A percentile compares a stretch with the other conserved stretches of the same genome.
phyloP scores from a whole-genome alignment of 2,888 invertebrate genomes.

The Smittia aterrima region DNA sequence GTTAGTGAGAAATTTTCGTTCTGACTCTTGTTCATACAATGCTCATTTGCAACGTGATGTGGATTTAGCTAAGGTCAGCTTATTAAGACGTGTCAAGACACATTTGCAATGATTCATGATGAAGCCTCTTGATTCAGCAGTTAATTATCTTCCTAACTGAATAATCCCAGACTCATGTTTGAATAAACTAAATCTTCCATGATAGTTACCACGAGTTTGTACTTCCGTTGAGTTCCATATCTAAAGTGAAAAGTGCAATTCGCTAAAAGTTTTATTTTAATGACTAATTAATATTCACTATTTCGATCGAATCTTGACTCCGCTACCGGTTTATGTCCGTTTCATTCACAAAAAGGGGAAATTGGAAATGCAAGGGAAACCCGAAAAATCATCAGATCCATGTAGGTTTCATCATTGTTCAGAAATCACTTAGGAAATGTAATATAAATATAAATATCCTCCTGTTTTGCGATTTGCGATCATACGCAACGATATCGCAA shows the following conservation, averaged over 20 bases:
- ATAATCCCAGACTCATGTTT: not conserved
- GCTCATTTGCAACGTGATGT: constrained; percentile 32
- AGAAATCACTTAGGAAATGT: not conserved
- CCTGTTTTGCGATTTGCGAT: too few species aligned
- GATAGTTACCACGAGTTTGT: too few species aligned
- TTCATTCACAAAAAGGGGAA: constrained; percentile 1
- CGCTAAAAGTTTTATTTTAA: constrained; percentile 9
- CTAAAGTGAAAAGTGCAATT: not conserved
- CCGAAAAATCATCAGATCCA: constrained; percentile 17
- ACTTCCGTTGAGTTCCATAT: not conserved
- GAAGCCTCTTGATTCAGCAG: not conserved
- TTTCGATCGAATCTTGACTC: not conserved
- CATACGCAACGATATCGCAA: not conserved
- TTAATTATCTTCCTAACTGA: not conserved
- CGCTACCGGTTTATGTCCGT: not conserved
- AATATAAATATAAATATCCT: constrained; percentile 5
- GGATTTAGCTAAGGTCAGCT: constrained; percentile 33
- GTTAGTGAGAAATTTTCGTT: not conserved
- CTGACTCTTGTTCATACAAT: not conserved
- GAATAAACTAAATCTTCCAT: not conserved
- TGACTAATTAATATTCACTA: constrained; percentile 5
- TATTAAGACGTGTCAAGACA: not conserved
- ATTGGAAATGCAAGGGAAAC: constrained; percentile 23
- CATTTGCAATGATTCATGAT: constrained; percentile 2
- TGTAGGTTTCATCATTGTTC: not conserved